These are phyloP conservation scores for Paraplagusia blochii DNA, from an alignment of 2,113 vertebrate genomes.

Conservation along the genomic window DNA sequence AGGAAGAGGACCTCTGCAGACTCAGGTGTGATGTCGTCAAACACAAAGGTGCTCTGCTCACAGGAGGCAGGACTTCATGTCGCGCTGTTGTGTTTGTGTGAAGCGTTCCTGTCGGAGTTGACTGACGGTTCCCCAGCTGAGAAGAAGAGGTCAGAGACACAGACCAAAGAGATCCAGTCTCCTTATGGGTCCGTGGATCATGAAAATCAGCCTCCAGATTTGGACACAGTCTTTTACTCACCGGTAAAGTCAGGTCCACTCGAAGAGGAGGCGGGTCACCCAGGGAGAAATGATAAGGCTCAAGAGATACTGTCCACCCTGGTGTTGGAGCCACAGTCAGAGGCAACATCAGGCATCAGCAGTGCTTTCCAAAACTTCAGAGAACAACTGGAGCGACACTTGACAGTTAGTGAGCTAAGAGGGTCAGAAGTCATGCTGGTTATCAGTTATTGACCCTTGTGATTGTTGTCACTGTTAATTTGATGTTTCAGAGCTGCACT, in stretches of 20 bases:
- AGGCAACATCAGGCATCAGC: conserved; percentile 58
- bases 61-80: not conserved
- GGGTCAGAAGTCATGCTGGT: not conserved
- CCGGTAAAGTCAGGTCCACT: not conserved
- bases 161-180: conserved; percentile 4
- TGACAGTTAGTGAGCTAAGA: conserved; percentile 69
- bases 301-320: no score
- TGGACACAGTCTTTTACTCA: not conserved
- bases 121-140: not conserved
- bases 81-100: not conserved
- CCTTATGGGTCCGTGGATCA: not conserved
- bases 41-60: not conserved
- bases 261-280: not conserved
- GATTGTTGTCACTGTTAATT: not conserved
- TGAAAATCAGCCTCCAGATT: no score
- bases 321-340: conserved; percentile 28
- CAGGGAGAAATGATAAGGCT: not conserved
- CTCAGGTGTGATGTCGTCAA: conserved; percentile 35
- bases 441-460: not conserved
- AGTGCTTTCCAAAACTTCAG: conserved; percentile 77
- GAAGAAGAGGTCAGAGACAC: conserved; percentile 13
- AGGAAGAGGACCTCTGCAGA: conserved; percentile 36
- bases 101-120: conserved; percentile 50
- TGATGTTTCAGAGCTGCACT: conserved; percentile 24
- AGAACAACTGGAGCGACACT: conserved; percentile 71